Base-by-base conservation (phyloP, 37 sponge, comb jelly and placozoan genomes). In the Haliclona indistincta region DNA sequence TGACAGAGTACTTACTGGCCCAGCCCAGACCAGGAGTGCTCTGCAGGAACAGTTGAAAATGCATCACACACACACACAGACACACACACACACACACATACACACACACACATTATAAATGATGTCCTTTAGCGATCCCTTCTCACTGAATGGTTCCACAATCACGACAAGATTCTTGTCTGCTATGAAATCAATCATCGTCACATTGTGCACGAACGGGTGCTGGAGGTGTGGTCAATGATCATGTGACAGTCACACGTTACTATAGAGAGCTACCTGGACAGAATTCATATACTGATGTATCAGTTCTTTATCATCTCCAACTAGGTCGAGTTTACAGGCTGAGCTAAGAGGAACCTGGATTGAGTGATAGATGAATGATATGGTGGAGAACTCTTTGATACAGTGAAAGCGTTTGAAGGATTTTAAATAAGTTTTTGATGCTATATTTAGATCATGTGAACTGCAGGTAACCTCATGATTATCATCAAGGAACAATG, bases 41-140 rank as follows among this genome's bases (percentile, higher is more conserved):
- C 75, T 81, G 43, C n/a, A 73, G 13, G 47, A 20, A 41, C 23
- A 41, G 26, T 23, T 43, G 22, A 2, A n/a, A 71, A 43, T 7
- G 55, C 53, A 43, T 63, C 30, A 3, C 63, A 53, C 67, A 63
- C 52, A 76, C 64, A 58, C 63, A 74, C 75, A 60, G 8, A 22
- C 28, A 1, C 44, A 61, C 63, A 60, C 41, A 49, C 33, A 73
- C 34, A 22, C 34, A 41, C 39, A 80, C 0, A 23, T 32, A 3
- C 5, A 5, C 22, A 73, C 2, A 56, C 1, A 19, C 32, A 65
- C 89, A 56, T 68, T 77, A 68, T 89, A 89, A 38, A 89, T 89
- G 79, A 67, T 10, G 54, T 89, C 89, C 42, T 89, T 89, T 35
- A 89, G 75, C 13, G 84, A 83, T n/a, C 89, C 89, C 10, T 52